These are phyloP conservation scores for Crematogaster levior DNA, from an alignment of 2,888 invertebrate species.

Conservation along the genomic window DNA sequence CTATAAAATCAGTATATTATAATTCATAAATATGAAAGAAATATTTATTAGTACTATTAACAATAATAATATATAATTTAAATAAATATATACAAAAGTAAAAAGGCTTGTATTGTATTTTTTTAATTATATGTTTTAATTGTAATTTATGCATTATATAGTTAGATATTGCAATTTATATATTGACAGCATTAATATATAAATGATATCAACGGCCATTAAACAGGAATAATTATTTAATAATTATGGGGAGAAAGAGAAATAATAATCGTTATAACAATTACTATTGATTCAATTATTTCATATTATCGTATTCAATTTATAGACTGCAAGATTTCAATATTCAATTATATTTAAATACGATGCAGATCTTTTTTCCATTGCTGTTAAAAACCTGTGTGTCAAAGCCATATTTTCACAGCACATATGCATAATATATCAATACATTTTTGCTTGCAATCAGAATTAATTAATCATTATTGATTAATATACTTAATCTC, in stretches of 20 bases:
- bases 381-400: no score
- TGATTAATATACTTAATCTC: slow-evolving; percentile 19
- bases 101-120: not conserved
- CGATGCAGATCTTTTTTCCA: not conserved
- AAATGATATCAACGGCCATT: slow-evolving; percentile 8
- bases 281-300: slow-evolving; percentile 2
- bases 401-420: not conserved
- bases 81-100: not conserved
- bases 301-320: slow-evolving; percentile 10
- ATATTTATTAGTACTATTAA: not conserved
- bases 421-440: not conserved
- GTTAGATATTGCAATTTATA: not conserved
- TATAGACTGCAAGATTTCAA: not conserved
- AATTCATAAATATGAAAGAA: not conserved
- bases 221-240: slow-evolving; percentile 38
- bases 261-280: slow-evolving; percentile 12
- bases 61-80: not conserved
- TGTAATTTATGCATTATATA: not conserved
- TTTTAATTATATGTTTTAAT: not conserved
- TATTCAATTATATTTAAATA: not conserved
- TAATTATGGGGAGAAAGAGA: not conserved
- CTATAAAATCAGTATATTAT: not conserved
- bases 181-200: slow-evolving; percentile 1
- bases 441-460: not conserved
- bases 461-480: not conserved